Percentiles rank a stretch among this genome's conserved stretches.
phyloP scores from a whole-genome alignment of 2,113 vertebrate species.

The Malurus melanocephalus region DNA sequence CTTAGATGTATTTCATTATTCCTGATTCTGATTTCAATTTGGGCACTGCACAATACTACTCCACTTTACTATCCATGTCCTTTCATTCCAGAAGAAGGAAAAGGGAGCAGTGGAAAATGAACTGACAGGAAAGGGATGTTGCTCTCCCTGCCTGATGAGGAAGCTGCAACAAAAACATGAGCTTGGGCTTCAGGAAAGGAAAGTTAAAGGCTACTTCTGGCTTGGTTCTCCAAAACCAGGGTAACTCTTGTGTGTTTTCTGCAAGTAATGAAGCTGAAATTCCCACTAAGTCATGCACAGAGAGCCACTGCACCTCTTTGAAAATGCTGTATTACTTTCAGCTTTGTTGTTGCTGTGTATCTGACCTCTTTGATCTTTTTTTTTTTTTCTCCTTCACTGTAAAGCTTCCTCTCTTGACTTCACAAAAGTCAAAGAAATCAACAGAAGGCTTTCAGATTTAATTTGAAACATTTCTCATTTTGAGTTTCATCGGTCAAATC shows the following conservation, averaged over 20 bases:
- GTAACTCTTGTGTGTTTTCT: not conserved
- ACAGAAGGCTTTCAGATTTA: constrained; percentile 27
- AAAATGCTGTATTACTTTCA: not conserved
- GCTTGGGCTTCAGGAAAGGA: not conserved
- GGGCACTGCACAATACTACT: not conserved
- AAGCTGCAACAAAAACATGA: not conserved
- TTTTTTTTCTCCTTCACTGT: not conserved
- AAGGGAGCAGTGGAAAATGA: not conserved
- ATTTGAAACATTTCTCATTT: constrained; percentile 51
- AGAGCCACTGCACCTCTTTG: not conserved
- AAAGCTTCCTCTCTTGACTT: constrained; percentile 15
- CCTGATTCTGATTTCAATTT: not conserved
- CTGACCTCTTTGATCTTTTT: not conserved
- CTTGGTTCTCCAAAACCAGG: not conserved
- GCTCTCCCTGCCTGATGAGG: not conserved
- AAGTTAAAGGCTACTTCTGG: not conserved
- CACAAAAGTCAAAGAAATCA: constrained; percentile 22
- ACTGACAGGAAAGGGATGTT: not conserved
- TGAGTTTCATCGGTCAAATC: constrained; percentile 42
- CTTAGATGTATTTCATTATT: not conserved
- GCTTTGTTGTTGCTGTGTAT: not conserved
- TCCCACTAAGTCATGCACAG: not conserved
- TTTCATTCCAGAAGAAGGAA: not conserved
- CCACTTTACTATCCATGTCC: not conserved
- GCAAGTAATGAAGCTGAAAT: not conserved